A percentile compares a stretch with the other conserved stretches of the same genome.
Evolutionary conservation across 2,113 vertebrate genomes (phyloP).

Genomic region (Paralichthys olivaceus): DNA sequence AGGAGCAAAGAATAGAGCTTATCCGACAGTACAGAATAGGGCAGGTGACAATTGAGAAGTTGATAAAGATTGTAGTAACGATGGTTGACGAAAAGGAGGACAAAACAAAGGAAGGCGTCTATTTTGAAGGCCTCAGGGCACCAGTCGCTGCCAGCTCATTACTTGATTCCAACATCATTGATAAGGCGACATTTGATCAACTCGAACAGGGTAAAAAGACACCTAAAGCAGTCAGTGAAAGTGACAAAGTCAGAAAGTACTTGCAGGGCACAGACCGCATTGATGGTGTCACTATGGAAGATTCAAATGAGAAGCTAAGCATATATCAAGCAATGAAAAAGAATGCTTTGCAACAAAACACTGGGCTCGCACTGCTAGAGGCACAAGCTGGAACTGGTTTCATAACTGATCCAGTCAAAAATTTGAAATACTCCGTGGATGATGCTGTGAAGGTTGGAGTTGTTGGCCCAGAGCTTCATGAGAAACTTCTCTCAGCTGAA

Average conservation of each 20-base stretch:
- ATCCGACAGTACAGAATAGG: conserved; percentile 91
- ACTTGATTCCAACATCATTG: conserved; percentile 87
- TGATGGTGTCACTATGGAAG: conserved; percentile 87
- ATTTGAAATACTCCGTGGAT: conserved; percentile 85
- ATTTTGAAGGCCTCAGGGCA: conserved; percentile 88
- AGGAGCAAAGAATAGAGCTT: conserved; percentile 89
- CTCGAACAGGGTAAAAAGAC: conserved; percentile 88
- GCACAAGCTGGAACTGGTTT: conserved; percentile 96
- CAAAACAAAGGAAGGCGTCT: conserved; percentile 82
- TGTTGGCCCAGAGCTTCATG: conserved; percentile 87
- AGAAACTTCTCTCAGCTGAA: conserved; percentile 90
- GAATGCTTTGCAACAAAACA: conserved; percentile 86
- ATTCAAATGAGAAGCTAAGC: conserved; percentile 89
- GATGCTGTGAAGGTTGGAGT: conserved; percentile 90
- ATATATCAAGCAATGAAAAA: conserved; percentile 94
- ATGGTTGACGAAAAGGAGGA: conserved; percentile 89
- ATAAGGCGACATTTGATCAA: conserved; percentile 86
- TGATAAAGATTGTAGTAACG: conserved; percentile 92
- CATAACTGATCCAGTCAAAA: conserved; percentile 86
- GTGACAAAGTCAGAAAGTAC: conserved; percentile 83
- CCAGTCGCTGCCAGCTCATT: conserved; percentile 88
- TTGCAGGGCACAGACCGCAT: conserved; percentile 88
- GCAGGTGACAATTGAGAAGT: conserved; percentile 91
- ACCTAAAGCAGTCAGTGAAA: conserved; percentile 87
- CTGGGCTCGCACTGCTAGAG: conserved; percentile 88